phyloP scores from a whole-genome alignment of 2,113 vertebrate genomes.

The Abramis brama region DNA sequence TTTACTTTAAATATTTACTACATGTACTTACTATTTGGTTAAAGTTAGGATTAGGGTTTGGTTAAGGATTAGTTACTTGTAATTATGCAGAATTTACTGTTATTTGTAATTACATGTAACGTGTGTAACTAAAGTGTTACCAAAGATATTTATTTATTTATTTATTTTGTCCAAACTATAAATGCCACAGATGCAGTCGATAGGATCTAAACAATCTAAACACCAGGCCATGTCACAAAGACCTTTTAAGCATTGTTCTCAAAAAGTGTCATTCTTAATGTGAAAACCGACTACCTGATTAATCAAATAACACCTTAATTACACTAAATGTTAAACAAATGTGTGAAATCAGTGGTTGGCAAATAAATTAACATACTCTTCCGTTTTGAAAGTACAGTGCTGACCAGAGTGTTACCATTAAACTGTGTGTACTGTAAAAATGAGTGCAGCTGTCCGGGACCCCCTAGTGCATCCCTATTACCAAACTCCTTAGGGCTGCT shows the following conservation, averaged over 20 bases:
- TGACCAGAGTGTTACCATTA: slow-evolving; percentile 46
- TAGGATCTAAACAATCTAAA: background rate
- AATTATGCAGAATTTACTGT: too few species aligned
- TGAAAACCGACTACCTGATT: background rate
- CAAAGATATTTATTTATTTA: background rate
- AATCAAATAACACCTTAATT: slow-evolving; percentile 1
- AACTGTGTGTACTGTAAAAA: slow-evolving; percentile 45
- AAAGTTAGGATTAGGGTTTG: too few species aligned
- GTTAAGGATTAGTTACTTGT: too few species aligned
- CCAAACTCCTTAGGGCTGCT: slow-evolving; percentile 48
- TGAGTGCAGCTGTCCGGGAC: slow-evolving; percentile 37
- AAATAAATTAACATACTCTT: background rate
- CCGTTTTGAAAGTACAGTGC: background rate
- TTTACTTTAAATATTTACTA: too few species aligned
- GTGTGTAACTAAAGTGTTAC: background rate
- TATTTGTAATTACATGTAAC: too few species aligned
- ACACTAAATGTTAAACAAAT: background rate
- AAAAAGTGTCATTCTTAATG: background rate
- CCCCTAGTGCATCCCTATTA: slow-evolving; percentile 55
- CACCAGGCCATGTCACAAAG: background rate
- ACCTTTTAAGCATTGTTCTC: background rate
- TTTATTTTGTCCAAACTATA: background rate
- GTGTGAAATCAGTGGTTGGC: background rate
- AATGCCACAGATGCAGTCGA: background rate
- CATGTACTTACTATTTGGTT: too few species aligned